These are phyloP conservation scores for Prosopocoilus inquinatus DNA, from an alignment of 2,888 invertebrate genomes.

Conservation along the genomic window DNA sequence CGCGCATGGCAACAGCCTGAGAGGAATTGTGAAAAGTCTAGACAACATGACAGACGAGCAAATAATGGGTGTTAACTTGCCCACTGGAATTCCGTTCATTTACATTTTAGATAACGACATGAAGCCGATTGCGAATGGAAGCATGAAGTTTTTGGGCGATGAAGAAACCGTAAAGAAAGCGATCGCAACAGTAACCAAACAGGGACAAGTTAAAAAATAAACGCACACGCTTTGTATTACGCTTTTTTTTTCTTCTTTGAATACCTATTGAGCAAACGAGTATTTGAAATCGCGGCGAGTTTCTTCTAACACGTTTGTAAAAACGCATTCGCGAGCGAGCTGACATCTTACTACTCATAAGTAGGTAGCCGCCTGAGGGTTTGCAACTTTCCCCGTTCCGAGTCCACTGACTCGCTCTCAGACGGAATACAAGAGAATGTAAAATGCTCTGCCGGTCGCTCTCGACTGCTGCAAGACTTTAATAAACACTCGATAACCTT, in stretches of 20 bases:
- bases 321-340: no score
- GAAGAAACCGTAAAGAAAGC: slow-evolving; percentile 62
- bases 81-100: slow-evolving; percentile 64
- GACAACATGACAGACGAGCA: slow-evolving; percentile 51
- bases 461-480: no score
- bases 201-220: slow-evolving; percentile 49
- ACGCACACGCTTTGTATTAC: no score
- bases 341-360: slow-evolving; percentile 1
- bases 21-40: slow-evolving; percentile 83
- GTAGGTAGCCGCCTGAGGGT: slow-evolving; percentile 24
- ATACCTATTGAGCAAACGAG: neutral
- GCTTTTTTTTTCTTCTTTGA: neutral
- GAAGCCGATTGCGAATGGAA: slow-evolving; percentile 58
- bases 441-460: no score
- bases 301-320: no score
- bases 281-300: no score
- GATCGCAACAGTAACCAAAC: slow-evolving; percentile 60
- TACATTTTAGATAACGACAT: slow-evolving; percentile 58
- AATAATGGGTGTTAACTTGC: slow-evolving; percentile 61
- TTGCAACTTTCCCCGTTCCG: slow-evolving; percentile 24
- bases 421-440: neutral
- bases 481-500: no score
- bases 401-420: slow-evolving; percentile 15
- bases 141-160: slow-evolving; percentile 62
- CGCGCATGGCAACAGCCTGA: slow-evolving; percentile 82